Conservation (phyloP, 2,113 vertebrate species). For the Oenanthe oenanthe region DNA sequence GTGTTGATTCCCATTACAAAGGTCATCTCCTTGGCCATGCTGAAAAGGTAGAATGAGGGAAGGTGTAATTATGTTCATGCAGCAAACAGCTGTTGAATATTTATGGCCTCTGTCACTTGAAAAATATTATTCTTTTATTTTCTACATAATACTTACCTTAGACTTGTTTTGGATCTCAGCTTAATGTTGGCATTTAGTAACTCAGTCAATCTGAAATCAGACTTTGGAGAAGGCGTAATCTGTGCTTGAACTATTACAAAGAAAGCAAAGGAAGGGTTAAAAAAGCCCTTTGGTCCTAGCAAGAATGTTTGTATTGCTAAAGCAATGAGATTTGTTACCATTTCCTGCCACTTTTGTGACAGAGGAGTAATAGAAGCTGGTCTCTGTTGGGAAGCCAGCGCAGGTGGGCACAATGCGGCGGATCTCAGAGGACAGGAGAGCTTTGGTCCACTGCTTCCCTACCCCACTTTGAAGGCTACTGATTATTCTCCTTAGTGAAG, state of each 20-base stretch:
- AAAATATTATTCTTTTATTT: neutral
- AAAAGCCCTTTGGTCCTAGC: neutral
- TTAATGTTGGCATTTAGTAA: constrained; percentile 48
- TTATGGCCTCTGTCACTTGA: neutral
- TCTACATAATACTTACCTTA: constrained; percentile 48
- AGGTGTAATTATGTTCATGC: neutral
- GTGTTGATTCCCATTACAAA: constrained; percentile 67
- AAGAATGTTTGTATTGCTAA: neutral
- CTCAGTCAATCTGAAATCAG: constrained; percentile 27
- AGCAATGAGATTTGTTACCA: neutral
- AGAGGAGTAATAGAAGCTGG: constrained; percentile 48
- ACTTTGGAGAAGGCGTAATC: constrained; percentile 39
- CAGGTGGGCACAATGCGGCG: constrained; percentile 51
- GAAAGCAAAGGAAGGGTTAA: neutral
- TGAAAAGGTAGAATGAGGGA: neutral
- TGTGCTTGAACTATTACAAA: constrained; percentile 51
- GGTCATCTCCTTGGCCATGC: constrained; percentile 50
- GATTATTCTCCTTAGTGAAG: constrained; percentile 40
- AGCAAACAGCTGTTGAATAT: neutral
- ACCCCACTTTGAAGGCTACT: constrained; percentile 52
- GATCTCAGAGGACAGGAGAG: constrained; percentile 60
- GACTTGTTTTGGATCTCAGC: constrained; percentile 12
- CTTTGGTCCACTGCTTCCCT: constrained; percentile 62
- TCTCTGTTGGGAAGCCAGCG: constrained; percentile 57
- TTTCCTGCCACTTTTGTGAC: constrained; percentile 40